Conservation (phyloP, 2,888 invertebrate genomes). For the Nudaria mundana region DNA sequence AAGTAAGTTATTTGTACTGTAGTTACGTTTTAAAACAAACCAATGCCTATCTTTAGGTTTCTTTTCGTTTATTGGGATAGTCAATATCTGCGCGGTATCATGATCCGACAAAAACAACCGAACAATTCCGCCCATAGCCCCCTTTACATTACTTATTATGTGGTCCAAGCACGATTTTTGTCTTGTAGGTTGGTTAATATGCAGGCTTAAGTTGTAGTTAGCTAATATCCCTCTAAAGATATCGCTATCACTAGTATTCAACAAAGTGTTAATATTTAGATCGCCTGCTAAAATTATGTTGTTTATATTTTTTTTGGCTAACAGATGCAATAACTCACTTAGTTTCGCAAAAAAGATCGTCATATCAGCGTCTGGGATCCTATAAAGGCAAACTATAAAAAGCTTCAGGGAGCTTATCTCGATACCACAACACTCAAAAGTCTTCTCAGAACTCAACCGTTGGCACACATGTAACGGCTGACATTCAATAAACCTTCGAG, state of each 20-base stretch:
- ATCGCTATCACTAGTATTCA: background rate
- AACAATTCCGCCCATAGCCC: background rate
- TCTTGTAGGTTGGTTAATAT: slow-evolving; percentile 1
- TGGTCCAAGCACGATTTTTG: slow-evolving; percentile 4
- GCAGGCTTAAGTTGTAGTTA: background rate
- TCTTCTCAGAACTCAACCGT: background rate
- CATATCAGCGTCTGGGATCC: background rate
- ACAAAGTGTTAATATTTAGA: background rate
- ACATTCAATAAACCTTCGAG: background rate
- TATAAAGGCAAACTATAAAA: background rate
- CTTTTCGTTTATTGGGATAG: background rate
- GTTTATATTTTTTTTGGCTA: background rate
- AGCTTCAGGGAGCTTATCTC: background rate
- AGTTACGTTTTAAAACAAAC: background rate
- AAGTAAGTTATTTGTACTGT: background rate
- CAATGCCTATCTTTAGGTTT: background rate
- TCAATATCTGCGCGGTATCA: slow-evolving; percentile 3
- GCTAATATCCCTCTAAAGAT: background rate
- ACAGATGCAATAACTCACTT: too few relatives aligned
- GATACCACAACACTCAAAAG: background rate
- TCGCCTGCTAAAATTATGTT: background rate
- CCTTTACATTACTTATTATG: slow-evolving; percentile 1
- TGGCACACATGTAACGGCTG: background rate
- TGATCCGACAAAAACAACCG: slow-evolving; percentile 2
- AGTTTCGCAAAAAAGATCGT: background rate